Evolutionary conservation across 2,113 vertebrate species (phyloP).

Genomic region (Tautogolabrus adspersus): DNA sequence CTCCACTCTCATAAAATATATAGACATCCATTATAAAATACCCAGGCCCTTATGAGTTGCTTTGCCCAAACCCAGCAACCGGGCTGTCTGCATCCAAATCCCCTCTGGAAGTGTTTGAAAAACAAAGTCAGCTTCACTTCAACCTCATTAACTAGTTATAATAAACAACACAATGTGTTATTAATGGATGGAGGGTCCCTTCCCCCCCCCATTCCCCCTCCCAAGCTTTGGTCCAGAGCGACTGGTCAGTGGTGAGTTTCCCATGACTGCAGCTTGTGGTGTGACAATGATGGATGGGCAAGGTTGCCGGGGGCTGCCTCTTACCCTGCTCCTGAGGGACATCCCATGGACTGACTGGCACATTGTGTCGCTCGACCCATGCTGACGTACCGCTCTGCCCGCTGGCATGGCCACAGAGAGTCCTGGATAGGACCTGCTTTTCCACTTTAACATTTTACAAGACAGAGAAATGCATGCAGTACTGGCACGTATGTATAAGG

Average conservation of each 20-base stretch:
- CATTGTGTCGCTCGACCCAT: slow-evolving; percentile 74
- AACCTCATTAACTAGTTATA: slow-evolving; percentile 80
- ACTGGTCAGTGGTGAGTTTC: slow-evolving; percentile 78
- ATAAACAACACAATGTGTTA: slow-evolving; percentile 82
- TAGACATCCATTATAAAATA: slow-evolving; percentile 76
- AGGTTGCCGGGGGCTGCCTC: slow-evolving; percentile 79
- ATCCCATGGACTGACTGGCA: slow-evolving; percentile 79
- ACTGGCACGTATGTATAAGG: not conserved
- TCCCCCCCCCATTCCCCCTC: slow-evolving; percentile 36
- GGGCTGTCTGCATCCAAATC: slow-evolving; percentile 60
- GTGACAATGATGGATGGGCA: slow-evolving; percentile 86
- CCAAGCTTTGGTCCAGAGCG: slow-evolving; percentile 53
- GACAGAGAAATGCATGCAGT: not conserved
- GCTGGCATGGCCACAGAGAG: slow-evolving; percentile 73
- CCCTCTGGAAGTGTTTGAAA: slow-evolving; percentile 77
- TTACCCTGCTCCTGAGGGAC: slow-evolving; percentile 80
- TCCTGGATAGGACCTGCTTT: slow-evolving; percentile 59
- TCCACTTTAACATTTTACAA: slow-evolving; percentile 57
- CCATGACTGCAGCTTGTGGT: slow-evolving; percentile 78
- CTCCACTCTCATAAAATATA: slow-evolving; percentile 75
- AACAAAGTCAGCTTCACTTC: slow-evolving; percentile 75
- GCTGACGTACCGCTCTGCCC: slow-evolving; percentile 60
- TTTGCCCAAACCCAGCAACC: slow-evolving; percentile 53
- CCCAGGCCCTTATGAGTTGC: slow-evolving; percentile 62
- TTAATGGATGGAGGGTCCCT: slow-evolving; percentile 69